phyloP scores from a whole-genome alignment of 2,113 vertebrate species.

The Labeo catla region DNA sequence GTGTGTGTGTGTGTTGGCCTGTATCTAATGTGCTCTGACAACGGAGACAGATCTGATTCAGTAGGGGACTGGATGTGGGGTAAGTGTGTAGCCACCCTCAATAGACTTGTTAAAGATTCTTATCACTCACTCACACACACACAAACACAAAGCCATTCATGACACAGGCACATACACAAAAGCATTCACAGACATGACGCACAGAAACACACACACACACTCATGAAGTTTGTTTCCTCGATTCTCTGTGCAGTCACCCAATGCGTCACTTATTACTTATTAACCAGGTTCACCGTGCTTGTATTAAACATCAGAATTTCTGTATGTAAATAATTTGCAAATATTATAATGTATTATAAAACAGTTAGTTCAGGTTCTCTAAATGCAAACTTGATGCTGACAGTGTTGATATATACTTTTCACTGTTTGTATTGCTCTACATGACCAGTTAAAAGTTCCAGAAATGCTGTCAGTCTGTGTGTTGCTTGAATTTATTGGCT shows the following conservation, averaged over 20 bases:
- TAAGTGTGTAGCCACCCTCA: conserved; percentile 92
- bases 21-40: conserved; percentile 99
- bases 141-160: conserved; percentile 14
- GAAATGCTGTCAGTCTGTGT: neutral
- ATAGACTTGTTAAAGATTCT: conserved; percentile 94
- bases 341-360: conserved; percentile 11
- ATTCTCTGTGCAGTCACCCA: conserved; percentile 56
- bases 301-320: conserved; percentile 8
- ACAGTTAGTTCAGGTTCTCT: neutral
- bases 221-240: conserved; percentile 45
- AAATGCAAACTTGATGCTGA: neutral
- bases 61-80: conserved; percentile 96
- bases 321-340: conserved; percentile 24
- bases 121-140: conserved; percentile 86
- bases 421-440: neutral
- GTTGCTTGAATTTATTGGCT: neutral
- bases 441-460: neutral
- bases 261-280: conserved; percentile 30
- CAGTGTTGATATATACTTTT: neutral
- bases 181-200: neutral
- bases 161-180: conserved; percentile 27
- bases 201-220: neutral
- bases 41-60: conserved; percentile 98
- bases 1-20: conserved; percentile 72
- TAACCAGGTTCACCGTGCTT: neutral